Base-by-base conservation (phyloP, 2,888 invertebrate genomes). In the Drosophila eohydei region DNA sequence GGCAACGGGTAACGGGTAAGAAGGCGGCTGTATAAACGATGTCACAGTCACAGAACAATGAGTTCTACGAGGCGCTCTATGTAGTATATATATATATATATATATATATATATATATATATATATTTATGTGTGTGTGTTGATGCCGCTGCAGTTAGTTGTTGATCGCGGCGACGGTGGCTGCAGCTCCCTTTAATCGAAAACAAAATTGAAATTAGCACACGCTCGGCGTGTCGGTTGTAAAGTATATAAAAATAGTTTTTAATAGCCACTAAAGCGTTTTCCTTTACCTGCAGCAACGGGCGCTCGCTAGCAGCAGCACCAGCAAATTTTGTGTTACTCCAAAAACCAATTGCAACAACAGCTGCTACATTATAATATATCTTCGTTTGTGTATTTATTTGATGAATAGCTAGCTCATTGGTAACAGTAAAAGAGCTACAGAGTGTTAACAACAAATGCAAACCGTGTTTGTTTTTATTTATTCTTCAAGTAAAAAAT, bases 21-120 rank as follows among this genome's bases (percentile, higher is more conserved):
- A 12, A 7, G 68, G 66, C n/a, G 46, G n/a, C 48, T 32, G 30
- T 32, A 71, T 51, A 65, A 74, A 66, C 83, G 87, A 64, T 86
- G 75, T 88, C 84, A 83, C 74, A 80, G 83, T 67, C 55, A 69
- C 70, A 74, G 66, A 86, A 89, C 88, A 87, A 89, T 87, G 79
- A 69, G 83, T 68, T 69, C 62, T 63, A 62, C 76, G 69, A 68
- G 51, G 54, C 67, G 59, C 59, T 32, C 48, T 32, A 50, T 16
- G 16, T 21, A 7, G n/a, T n/a, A n/a, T 48, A 11, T 32, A n/a
- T 48, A 48, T 48, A n/a, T 16, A 16, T 32, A 0, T 48, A 16
- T 30, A 2, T 28, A 2, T 44, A 7, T 5, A 4, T 26, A 11
- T 44, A 16, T 21, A 4, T n/a, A 2, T 44, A 4, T 4, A 9